Evolutionary conservation across 2,797 vertebrate genomes (phyloP).

Genomic region (Coregonus ussuriensis): DNA sequence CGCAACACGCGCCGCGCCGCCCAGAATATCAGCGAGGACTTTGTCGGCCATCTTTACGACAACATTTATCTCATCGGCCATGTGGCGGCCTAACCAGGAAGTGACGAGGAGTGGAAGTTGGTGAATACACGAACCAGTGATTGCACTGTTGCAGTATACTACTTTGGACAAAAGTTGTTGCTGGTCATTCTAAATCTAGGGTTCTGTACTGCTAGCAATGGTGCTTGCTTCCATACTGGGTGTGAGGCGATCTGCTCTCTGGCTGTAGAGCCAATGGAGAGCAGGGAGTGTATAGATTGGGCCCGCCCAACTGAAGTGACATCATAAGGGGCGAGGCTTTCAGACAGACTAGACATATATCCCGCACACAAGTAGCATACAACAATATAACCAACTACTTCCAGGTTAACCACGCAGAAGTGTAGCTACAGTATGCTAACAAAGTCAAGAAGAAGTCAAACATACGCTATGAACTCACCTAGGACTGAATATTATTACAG

Average conservation of each 20-base stretch:
- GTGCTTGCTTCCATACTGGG: constrained; percentile 7
- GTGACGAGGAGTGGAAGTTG: background rate
- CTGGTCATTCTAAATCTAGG: constrained; percentile 73
- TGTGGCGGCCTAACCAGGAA: constrained; percentile 85
- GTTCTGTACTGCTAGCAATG: constrained; percentile 10
- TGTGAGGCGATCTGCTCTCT: background rate
- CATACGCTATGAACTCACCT: constrained; percentile 31
- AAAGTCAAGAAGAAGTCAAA: constrained; percentile 11
- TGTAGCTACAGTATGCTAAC: constrained; percentile 33
- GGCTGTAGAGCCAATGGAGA: background rate
- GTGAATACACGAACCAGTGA: constrained; percentile 8
- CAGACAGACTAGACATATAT: constrained; percentile 11
- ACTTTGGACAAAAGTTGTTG: constrained; percentile 43
- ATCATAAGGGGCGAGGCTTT: background rate
- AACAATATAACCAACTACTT: constrained; percentile 18
- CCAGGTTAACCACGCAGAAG: constrained; percentile 33
- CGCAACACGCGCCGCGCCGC: constrained; percentile 95
- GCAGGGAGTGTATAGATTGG: background rate
- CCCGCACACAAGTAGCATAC: constrained; percentile 6
- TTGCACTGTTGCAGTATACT: constrained; percentile 12
- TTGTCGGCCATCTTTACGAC: constrained; percentile 98
- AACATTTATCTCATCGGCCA: constrained; percentile 99
- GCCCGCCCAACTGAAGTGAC: background rate
- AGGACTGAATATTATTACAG: constrained; percentile 22
- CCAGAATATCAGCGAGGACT: constrained; percentile 98